Conservation (phyloP, 2,888 invertebrate species). For the Ochlodes sylvanus region DNA sequence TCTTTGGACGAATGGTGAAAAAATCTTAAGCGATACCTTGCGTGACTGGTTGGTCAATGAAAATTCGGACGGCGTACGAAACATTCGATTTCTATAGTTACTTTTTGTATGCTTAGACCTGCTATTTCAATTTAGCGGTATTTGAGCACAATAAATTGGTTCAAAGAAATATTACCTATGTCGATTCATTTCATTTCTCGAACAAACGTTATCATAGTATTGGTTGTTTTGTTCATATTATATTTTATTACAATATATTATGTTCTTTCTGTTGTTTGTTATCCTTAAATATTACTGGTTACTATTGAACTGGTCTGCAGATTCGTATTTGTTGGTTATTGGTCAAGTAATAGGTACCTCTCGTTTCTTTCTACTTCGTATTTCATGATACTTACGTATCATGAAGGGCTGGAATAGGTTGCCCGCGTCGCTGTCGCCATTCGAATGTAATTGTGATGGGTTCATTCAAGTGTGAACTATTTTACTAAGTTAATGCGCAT, state of each 20-base stretch:
- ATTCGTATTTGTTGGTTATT: too few relatives aligned
- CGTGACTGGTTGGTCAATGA: slow-evolving; percentile 76
- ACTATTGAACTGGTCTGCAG: background rate
- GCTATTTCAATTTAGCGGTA: slow-evolving; percentile 37
- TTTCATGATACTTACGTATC: too few relatives aligned
- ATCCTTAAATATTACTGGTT: background rate
- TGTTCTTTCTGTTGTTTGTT: background rate
- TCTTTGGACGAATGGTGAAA: slow-evolving; percentile 60
- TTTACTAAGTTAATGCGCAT: too few relatives aligned
- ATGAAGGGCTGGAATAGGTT: too few relatives aligned
- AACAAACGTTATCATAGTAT: slow-evolving; percentile 18
- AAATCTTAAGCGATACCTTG: slow-evolving; percentile 78
- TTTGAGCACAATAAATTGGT: slow-evolving; percentile 40
- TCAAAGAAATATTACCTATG: slow-evolving; percentile 33
- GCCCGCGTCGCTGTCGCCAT: too few relatives aligned
- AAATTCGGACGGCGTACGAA: slow-evolving; percentile 53
- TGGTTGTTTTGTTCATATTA: too few relatives aligned
- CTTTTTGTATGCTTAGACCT: slow-evolving; percentile 41
- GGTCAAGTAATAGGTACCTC: too few relatives aligned
- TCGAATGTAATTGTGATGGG: too few relatives aligned
- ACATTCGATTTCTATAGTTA: slow-evolving; percentile 40
- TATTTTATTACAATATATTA: slow-evolving; percentile 19
- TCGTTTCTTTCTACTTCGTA: too few relatives aligned
- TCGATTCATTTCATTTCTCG: slow-evolving; percentile 28
- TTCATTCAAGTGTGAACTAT: too few relatives aligned